Conservation (phyloP, 2,888 invertebrate species). For the Lathronympha strigana region DNA sequence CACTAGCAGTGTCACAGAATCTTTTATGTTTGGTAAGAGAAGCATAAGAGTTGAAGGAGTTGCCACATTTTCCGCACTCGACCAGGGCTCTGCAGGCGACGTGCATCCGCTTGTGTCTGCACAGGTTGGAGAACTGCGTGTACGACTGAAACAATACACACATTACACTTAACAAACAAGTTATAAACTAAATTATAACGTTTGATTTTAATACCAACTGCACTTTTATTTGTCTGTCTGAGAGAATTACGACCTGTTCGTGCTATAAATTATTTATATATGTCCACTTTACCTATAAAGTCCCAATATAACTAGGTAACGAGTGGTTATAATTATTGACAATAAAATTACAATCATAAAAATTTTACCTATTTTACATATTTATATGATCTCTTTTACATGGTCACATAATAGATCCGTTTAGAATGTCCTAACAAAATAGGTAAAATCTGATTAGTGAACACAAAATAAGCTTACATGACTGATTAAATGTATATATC, state of each 20-base stretch:
- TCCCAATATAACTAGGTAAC: neutral
- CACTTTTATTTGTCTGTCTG: slow-evolving; percentile 2
- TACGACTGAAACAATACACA: slow-evolving; percentile 88
- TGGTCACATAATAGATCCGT: neutral
- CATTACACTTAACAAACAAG: slow-evolving; percentile 28
- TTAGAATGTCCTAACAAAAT: neutral
- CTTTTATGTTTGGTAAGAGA: slow-evolving; percentile 97
- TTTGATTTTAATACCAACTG: neutral
- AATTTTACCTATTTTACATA: neutral
- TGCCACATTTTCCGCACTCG: slow-evolving; percentile 97
- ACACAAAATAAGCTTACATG: too few species aligned
- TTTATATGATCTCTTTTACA: neutral
- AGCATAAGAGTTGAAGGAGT: slow-evolving; percentile 95
- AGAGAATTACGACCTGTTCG: neutral
- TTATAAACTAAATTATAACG: neutral
- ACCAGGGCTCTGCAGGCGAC: slow-evolving; percentile 96
- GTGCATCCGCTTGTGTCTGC: slow-evolving; percentile 99
- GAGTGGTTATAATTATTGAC: neutral
- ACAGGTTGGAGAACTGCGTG: slow-evolving; percentile 99
- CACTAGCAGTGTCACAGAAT: slow-evolving; percentile 94
- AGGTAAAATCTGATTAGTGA: neutral
- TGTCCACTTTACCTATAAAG: neutral
- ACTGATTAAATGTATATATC: neutral
- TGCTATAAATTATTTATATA: neutral
- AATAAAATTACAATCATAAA: neutral